Conservation (phyloP, 2,888 invertebrate species). For the Eubasilissa splendida region DNA sequence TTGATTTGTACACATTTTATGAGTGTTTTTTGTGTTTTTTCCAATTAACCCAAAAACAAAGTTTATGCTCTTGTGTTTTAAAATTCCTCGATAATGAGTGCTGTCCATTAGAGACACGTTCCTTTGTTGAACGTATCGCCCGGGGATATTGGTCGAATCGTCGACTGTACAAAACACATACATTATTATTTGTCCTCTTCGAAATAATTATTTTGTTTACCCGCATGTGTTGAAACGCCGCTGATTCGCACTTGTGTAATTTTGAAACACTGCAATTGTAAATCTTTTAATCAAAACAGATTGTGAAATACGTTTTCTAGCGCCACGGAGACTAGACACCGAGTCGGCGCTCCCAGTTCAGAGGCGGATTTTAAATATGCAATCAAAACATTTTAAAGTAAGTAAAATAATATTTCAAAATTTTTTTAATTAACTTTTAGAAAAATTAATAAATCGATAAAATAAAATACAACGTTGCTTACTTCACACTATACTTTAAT, state of each 20-base stretch:
- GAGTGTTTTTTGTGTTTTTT: too few relatives aligned
- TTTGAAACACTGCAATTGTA: conserved; percentile 1
- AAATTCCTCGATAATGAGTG: background rate
- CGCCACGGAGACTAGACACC: conserved; percentile 15
- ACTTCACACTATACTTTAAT: too few relatives aligned
- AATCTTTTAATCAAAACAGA: conserved; percentile 13
- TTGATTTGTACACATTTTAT: too few relatives aligned
- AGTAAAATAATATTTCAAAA: too few relatives aligned
- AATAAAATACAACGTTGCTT: too few relatives aligned
- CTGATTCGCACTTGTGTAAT: conserved; percentile 9
- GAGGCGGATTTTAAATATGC: background rate
- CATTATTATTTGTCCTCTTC: background rate
- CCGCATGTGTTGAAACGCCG: background rate
- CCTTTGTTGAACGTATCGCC: too few relatives aligned
- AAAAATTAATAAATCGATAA: too few relatives aligned
- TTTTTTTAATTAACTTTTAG: too few relatives aligned
- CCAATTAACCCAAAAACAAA: background rate
- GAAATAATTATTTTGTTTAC: background rate
- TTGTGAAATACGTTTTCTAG: conserved; percentile 7
- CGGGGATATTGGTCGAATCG: too few relatives aligned
- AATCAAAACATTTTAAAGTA: too few relatives aligned
- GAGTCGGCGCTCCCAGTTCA: background rate
- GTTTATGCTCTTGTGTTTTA: conserved; percentile 11
- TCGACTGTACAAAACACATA: background rate
- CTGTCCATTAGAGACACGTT: background rate